Evolutionary conservation across 2,888 invertebrate species (phyloP).

Genomic region (Macrosoma leucophasiata): DNA sequence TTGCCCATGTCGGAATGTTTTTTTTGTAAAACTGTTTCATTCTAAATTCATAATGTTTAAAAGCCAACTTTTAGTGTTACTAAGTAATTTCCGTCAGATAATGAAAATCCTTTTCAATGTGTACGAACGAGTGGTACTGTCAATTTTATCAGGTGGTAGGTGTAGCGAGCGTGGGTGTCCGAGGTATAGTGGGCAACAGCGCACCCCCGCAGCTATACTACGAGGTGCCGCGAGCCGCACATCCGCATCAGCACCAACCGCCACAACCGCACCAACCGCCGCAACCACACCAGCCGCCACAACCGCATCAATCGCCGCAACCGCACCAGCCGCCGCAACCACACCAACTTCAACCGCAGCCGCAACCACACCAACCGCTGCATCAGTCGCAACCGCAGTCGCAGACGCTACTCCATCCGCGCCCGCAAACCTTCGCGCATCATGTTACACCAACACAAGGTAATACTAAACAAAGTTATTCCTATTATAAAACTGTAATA

Average conservation of each 20-base stretch:
- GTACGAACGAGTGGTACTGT: constrained; percentile 4
- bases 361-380: neutral
- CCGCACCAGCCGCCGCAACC: constrained; percentile 24
- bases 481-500: too few species aligned
- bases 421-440: neutral
- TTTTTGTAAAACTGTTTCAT: neutral
- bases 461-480: too few species aligned
- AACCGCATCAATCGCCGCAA: constrained; percentile 11
- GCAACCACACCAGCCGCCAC: constrained; percentile 35
- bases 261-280: constrained; percentile 39
- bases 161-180: constrained; percentile 53
- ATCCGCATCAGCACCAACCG: constrained; percentile 20
- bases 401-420: constrained; percentile 1
- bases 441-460: too few species aligned
- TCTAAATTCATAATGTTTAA: neutral
- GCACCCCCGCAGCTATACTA: constrained; percentile 66
- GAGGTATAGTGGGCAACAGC: constrained; percentile 60
- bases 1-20: neutral
- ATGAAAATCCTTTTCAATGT: neutral
- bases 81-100: too few species aligned
- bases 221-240: constrained; percentile 49
- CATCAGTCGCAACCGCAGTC: constrained; percentile 1
- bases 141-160: constrained; percentile 48
- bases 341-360: constrained; percentile 4
- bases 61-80: too few species aligned